Conservation (phyloP, 37 sponge, comb jelly and placozoan genomes). For the Aphrocallistes beatrix region DNA sequence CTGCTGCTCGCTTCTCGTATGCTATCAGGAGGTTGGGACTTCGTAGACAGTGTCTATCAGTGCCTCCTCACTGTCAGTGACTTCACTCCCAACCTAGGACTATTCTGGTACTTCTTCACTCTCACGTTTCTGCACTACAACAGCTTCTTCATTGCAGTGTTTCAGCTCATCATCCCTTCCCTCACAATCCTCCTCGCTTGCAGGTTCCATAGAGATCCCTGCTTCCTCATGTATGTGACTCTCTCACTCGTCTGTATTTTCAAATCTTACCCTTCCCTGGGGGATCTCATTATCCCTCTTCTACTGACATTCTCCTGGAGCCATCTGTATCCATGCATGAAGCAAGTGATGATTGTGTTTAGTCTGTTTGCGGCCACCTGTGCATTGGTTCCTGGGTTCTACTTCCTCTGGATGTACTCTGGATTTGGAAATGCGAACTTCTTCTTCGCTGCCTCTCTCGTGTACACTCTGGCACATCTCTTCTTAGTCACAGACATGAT, state of each 20-base stretch:
- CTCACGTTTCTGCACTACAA: constrained; percentile 92
- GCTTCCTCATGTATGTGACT: constrained; percentile 53
- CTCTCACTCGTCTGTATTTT: constrained; percentile 62
- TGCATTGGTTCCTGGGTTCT: constrained; percentile 72
- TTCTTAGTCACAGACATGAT: constrained; percentile 15
- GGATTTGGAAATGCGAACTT: constrained; percentile 97
- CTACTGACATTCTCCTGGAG: constrained; percentile 75
- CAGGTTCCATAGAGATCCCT: constrained; percentile 50
- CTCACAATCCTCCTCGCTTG: constrained; percentile 51
- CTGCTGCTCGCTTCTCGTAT: background rate
- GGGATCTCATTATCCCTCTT: constrained; percentile 69
- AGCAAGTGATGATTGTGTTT: constrained; percentile 40
- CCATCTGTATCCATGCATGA: constrained; percentile 45
- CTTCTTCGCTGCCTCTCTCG: constrained; percentile 82
- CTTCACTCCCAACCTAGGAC: constrained; percentile 83
- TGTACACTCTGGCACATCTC: constrained; percentile 61
- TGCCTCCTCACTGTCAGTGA: constrained; percentile 56
- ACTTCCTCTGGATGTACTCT: constrained; percentile 90
- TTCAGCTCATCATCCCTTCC: constrained; percentile 84
- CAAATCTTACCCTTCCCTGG: constrained; percentile 90
- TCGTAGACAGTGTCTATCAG: constrained; percentile 9
- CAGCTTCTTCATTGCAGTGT: constrained; percentile 84
- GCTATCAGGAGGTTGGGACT: background rate
- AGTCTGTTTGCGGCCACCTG: constrained; percentile 56
- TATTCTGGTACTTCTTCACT: constrained; percentile 98